A percentile compares a stretch with the other conserved stretches of the same genome.
Conservation (phyloP, 2,888 invertebrate genomes). For the Drosophila koepferae region DNA sequence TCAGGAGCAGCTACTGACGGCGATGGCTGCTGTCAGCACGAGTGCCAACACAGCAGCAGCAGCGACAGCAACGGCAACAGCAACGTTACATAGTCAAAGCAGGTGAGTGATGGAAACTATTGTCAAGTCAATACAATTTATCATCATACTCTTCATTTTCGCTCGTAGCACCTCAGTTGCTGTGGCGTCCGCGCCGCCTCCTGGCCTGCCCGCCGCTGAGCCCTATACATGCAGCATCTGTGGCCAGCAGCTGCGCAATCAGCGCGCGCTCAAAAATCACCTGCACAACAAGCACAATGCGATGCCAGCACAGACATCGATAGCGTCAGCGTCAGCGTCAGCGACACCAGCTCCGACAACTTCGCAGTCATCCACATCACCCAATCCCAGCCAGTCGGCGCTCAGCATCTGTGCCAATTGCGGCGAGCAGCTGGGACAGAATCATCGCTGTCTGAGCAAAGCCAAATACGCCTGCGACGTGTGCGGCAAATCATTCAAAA, state of each 20-base stretch:
- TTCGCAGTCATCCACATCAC: not conserved
- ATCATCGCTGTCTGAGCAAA: slow-evolving; percentile 67
- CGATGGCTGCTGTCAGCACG: slow-evolving; percentile 28
- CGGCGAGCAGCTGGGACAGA: slow-evolving; percentile 64
- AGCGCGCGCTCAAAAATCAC: slow-evolving; percentile 57
- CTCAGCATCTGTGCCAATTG: slow-evolving; percentile 55
- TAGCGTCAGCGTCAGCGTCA: not conserved
- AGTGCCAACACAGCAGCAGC: slow-evolving; percentile 35
- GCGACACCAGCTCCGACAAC: not conserved
- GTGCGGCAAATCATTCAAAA: slow-evolving; percentile 80
- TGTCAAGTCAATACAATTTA: not conserved
- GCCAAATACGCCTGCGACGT: slow-evolving; percentile 75
- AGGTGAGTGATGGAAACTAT: slow-evolving; percentile 30
- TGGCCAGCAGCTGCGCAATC: slow-evolving; percentile 55
- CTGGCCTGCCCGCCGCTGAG: slow-evolving; percentile 12
- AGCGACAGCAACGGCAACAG: slow-evolving; percentile 29
- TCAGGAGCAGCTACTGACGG: slow-evolving; percentile 54
- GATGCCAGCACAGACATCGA: not conserved
- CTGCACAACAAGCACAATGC: slow-evolving; percentile 59
- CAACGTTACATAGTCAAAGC: slow-evolving; percentile 28
- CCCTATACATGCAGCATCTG: slow-evolving; percentile 49
- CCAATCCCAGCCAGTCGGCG: slow-evolving; percentile 21
- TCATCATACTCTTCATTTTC: not conserved
- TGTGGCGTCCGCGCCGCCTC: not conserved
- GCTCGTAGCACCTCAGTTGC: slow-evolving; percentile 21